A percentile compares a stretch with the other conserved stretches of the same genome.
Evolutionary conservation across 2,888 invertebrate species (phyloP).

Genomic region (Trypoxylon attenuatum): DNA sequence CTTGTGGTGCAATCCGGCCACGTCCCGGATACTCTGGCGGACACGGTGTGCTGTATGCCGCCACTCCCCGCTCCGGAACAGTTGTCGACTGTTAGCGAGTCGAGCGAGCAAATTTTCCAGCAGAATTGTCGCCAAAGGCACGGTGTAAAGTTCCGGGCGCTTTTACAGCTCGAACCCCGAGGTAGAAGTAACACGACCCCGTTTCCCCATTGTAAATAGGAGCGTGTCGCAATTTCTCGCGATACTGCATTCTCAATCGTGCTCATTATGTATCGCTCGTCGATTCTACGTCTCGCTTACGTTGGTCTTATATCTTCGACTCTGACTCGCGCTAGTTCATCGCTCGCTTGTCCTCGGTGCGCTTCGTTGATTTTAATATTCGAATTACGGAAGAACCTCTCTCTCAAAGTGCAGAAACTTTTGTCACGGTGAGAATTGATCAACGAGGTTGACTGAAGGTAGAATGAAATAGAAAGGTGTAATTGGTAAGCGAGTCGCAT

Average conservation of each 20-base stretch:
- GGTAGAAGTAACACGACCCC: constrained; percentile 36
- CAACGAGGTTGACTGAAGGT: no score
- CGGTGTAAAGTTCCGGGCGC: constrained; percentile 26
- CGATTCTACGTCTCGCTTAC: no score
- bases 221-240: not conserved
- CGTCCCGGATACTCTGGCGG: constrained; percentile 20
- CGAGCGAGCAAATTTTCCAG: constrained; percentile 47
- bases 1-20: constrained; percentile 45
- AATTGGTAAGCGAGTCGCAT: no score
- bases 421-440: no score
- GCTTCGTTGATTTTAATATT: no score
- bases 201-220: constrained; percentile 33
- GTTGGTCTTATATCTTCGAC: no score
- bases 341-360: no score
- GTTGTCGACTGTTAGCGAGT: constrained; percentile 36
- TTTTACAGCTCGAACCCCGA: constrained; percentile 30
- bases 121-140: constrained; percentile 37
- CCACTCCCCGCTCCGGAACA: constrained; percentile 26
- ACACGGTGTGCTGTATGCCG: no score
- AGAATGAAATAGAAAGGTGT: no score
- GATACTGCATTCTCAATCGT: not conserved
- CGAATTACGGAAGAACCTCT: no score
- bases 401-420: no score
- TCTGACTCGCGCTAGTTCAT: no score
- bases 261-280: not conserved